Evolutionary conservation across 2,888 invertebrate species (phyloP).

Genomic region (Microplitis deprimator): DNA sequence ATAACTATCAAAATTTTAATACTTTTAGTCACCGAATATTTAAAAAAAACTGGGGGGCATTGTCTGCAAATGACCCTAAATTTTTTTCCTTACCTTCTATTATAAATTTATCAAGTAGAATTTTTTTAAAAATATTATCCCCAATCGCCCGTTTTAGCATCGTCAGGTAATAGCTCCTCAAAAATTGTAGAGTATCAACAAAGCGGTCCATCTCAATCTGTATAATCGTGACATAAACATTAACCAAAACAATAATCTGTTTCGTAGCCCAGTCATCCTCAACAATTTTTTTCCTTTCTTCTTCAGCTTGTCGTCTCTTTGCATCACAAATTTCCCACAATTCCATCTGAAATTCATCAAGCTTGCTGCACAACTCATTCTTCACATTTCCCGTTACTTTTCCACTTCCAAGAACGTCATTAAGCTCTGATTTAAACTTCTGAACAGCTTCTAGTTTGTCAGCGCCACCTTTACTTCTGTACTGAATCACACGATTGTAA

Average conservation of each 20-base stretch:
- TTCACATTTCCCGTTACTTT: conserved; percentile 75
- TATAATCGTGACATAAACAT: conserved; percentile 75
- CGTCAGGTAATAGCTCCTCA: conserved; percentile 71
- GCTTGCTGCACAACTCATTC: conserved; percentile 76
- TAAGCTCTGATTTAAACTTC: conserved; percentile 76
- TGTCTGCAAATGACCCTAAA: too few relatives aligned
- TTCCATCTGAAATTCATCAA: conserved; percentile 73
- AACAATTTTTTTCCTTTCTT: conserved; percentile 73
- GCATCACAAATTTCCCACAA: conserved; percentile 76
- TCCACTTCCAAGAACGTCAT: conserved; percentile 76
- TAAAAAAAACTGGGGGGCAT: too few relatives aligned
- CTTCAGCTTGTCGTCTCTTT: conserved; percentile 74
- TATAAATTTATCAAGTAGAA: conserved; percentile 39
- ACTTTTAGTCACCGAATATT: too few relatives aligned
- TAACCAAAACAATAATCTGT: conserved; percentile 74
- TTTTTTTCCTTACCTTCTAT: neutral
- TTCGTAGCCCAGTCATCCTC: conserved; percentile 75
- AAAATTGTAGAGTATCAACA: conserved; percentile 69
- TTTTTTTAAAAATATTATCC: conserved; percentile 35
- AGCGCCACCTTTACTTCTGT: conserved; percentile 74
- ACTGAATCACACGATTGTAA: conserved; percentile 74
- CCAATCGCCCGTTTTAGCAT: conserved; percentile 56
- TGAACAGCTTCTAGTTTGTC: conserved; percentile 75
- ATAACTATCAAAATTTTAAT: too few relatives aligned
- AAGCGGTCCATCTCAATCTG: conserved; percentile 78